A percentile compares a stretch with the other conserved stretches of the same genome.
Evolutionary conservation across 2,797 vertebrate species (phyloP).

Genomic region (Chaetophractus vellerosus): DNA sequence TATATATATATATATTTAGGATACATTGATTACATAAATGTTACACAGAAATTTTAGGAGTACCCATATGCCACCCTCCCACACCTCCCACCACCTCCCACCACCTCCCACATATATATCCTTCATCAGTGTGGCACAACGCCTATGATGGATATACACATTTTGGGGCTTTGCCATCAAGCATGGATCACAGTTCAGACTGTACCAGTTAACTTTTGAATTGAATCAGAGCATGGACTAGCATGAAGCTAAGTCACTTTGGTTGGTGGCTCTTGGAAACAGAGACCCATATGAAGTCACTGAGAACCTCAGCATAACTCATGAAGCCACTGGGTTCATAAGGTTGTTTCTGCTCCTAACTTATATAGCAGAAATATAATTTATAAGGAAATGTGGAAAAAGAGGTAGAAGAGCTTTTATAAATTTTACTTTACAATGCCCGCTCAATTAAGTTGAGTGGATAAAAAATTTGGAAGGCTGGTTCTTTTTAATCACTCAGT

Average conservation of each 20-base stretch:
- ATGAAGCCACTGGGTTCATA: not conserved
- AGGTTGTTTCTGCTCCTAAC: not conserved
- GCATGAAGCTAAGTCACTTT: not conserved
- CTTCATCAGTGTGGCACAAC: too few species aligned
- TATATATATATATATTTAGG: too few species aligned
- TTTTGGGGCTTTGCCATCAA: too few species aligned
- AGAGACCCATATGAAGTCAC: not conserved
- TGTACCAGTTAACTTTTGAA: not conserved
- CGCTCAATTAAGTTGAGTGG: not conserved
- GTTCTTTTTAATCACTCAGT: conserved; percentile 46
- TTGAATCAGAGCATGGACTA: not conserved
- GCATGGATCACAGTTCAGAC: too few species aligned
- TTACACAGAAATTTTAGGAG: too few species aligned
- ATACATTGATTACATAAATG: too few species aligned
- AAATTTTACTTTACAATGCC: not conserved
- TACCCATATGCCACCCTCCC: too few species aligned
- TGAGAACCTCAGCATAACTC: not conserved
- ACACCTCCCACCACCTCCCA: too few species aligned
- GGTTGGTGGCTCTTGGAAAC: not conserved
- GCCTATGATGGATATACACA: too few species aligned
- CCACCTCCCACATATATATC: too few species aligned
- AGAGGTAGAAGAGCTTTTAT: not conserved
- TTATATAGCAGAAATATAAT: not conserved
- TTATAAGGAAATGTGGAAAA: not conserved
- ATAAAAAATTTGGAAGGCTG: not conserved